Base-by-base conservation (phyloP, 1,140 invertebrate species). In the Eciton burchellii region DNA sequence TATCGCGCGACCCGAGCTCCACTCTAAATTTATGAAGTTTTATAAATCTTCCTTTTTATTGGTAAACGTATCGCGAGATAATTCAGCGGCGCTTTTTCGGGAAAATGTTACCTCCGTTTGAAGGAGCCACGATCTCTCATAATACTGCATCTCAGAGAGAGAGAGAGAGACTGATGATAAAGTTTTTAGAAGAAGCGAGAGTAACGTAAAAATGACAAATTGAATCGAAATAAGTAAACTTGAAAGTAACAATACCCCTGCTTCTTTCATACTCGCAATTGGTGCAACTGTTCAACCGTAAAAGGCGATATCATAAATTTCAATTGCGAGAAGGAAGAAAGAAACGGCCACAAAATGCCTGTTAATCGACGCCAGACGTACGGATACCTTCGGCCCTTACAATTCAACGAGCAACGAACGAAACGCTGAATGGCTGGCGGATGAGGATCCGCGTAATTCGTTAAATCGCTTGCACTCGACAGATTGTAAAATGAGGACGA, bases 21-120 rank as follows among this genome's bases (percentile, higher is more conserved):
- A 49, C 35, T 56, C 54, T 68, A 70, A 79, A 79, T 79, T 79
- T 79, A 79, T 79, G 74, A 79, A 79, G 35, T 79, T 79, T 68
- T 79, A 79, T 79, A 56, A 79, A 79, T 79, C 63, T 79, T 14
- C 47, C 6, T 41, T 74, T 74, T 81, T 52, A 72, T 77, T 45
- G 56, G 16, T 9, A 68, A 68, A 68, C 54, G 68, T 65, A 65
- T 24, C 3, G 72, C 19, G 35, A 49, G 43, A 56, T 77, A 77
- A 77, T 68, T 68, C 26, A 43, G 16, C 66, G 26, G 14, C 16
- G 14, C 2, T 29, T 66, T 66, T 66, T 35, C n/a, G 0, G 29
- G 16, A 21, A 24, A 16, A 29, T 24, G 19, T 11, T n/a, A n/a
- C 24, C 16, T n/a, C 45, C 49, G 49, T 24, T 3, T 4, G n/a